A percentile compares a stretch with the other conserved stretches of the same genome.
Conservation (phyloP, 2,113 vertebrate species). For the Globicephala melas region DNA sequence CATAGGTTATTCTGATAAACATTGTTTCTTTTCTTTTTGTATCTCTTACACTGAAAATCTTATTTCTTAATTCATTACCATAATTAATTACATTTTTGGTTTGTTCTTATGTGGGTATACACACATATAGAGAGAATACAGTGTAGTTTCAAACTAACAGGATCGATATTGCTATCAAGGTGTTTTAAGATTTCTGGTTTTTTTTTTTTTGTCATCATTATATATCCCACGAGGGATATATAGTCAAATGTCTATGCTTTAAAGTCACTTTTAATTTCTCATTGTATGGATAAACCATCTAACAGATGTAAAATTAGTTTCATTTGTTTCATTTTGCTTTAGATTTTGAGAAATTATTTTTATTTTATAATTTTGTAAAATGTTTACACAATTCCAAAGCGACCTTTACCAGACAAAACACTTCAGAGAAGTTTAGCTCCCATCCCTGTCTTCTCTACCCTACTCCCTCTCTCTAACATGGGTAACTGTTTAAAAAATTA, state of each 20-base stretch:
- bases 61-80: background rate
- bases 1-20: background rate
- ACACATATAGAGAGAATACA: background rate
- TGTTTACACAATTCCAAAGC: background rate
- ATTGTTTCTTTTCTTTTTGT: background rate
- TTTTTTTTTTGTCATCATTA: background rate
- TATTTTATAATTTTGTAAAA: conserved; percentile 4
- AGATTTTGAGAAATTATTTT: background rate
- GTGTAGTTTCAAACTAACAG: background rate
- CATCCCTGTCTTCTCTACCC: background rate
- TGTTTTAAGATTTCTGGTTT: background rate
- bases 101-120: background rate
- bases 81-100: background rate
- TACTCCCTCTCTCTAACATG: background rate
- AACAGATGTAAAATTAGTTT: background rate
- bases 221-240: background rate
- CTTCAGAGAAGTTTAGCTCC: background rate
- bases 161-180: background rate
- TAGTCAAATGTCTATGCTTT: background rate
- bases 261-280: background rate
- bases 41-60: background rate
- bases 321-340: background rate
- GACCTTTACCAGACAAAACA: background rate
- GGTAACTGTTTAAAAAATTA: background rate
- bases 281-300: background rate